phyloP scores from a whole-genome alignment of 2,888 invertebrate species.

The Nycteola revayana region DNA sequence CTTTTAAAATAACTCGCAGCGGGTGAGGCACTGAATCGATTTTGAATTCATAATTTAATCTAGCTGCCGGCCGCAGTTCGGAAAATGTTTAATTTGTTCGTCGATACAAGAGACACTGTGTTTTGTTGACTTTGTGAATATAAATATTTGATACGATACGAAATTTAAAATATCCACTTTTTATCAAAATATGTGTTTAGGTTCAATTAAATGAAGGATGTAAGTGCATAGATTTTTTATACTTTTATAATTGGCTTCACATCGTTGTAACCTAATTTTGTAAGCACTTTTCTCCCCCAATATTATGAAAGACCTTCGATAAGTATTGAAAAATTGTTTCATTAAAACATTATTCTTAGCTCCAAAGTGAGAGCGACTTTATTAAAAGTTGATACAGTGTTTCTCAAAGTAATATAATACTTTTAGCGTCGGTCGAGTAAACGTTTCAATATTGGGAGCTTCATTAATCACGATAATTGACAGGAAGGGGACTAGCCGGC shows the following conservation, averaged over 20 bases:
- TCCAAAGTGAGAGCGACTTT: slow-evolving; percentile 41
- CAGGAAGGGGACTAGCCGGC: slow-evolving; percentile 63
- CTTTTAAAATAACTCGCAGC: slow-evolving; percentile 52
- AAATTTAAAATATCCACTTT: neutral
- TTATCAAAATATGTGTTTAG: neutral
- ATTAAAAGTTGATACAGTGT: slow-evolving; percentile 64
- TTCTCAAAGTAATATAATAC: slow-evolving; percentile 71
- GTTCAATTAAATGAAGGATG: too few species aligned
- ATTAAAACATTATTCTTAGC: slow-evolving; percentile 15
- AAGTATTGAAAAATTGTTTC: slow-evolving; percentile 12
- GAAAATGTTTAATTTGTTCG: slow-evolving; percentile 57
- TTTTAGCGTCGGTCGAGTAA: slow-evolving; percentile 68
- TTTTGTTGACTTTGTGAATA: slow-evolving; percentile 27
- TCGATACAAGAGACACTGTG: slow-evolving; percentile 38
- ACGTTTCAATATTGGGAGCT: slow-evolving; percentile 77
- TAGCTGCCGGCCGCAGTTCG: slow-evolving; percentile 39
- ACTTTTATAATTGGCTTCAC: too few species aligned
- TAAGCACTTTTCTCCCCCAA: too few species aligned
- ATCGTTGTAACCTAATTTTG: too few species aligned
- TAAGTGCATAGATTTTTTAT: too few species aligned
- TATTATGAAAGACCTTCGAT: too few species aligned
- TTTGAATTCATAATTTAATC: slow-evolving; percentile 70
- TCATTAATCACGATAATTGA: slow-evolving; percentile 81
- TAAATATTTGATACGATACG: slow-evolving; percentile 6
- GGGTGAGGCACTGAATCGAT: slow-evolving; percentile 55